Conservation (phyloP, 1,140 invertebrate genomes). For the Calliphora vicina region DNA sequence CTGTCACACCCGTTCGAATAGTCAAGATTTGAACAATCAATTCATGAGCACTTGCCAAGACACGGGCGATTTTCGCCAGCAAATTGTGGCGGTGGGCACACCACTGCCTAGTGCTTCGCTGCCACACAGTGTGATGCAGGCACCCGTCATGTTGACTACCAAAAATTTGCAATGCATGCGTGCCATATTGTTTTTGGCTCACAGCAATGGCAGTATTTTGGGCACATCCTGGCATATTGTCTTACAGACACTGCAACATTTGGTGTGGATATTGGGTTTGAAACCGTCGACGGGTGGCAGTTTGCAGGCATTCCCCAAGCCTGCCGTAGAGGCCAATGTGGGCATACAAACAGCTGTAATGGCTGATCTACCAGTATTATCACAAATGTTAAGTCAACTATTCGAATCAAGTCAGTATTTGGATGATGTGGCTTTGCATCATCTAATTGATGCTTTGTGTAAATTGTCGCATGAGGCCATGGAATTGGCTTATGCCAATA, state of each 20-base stretch:
- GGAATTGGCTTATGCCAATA: constrained; percentile 94
- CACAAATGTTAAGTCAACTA: constrained; percentile 89
- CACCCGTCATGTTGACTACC: constrained; percentile 97
- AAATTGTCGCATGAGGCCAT: constrained; percentile 96
- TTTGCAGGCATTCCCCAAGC: constrained; percentile 70
- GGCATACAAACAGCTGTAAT: constrained; percentile 96
- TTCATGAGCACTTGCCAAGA: constrained; percentile 68
- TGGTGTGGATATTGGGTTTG: constrained; percentile 97
- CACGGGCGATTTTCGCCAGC: constrained; percentile 75
- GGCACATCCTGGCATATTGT: constrained; percentile 95
- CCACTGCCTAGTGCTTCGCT: constrained; percentile 84
- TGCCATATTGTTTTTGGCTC: constrained; percentile 85
- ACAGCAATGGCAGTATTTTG: constrained; percentile 90
- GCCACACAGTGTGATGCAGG: constrained; percentile 78
- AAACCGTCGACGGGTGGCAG: constrained; percentile 93
- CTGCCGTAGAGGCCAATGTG: constrained; percentile 82
- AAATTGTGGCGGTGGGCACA: constrained; percentile 94
- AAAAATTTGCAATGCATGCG: constrained; percentile 98
- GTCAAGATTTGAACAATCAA: constrained; percentile 65
- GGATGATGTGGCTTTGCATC: constrained; percentile 93
- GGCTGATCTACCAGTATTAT: constrained; percentile 92
- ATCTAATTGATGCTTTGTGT: constrained; percentile 95
- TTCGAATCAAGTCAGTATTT: constrained; percentile 95
- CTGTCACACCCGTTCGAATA: constrained; percentile 61
- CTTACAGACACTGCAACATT: constrained; percentile 92